Evolutionary conservation across 2,113 vertebrate genomes (phyloP).

Genomic region (Ophthalmolycus amberensis): DNA sequence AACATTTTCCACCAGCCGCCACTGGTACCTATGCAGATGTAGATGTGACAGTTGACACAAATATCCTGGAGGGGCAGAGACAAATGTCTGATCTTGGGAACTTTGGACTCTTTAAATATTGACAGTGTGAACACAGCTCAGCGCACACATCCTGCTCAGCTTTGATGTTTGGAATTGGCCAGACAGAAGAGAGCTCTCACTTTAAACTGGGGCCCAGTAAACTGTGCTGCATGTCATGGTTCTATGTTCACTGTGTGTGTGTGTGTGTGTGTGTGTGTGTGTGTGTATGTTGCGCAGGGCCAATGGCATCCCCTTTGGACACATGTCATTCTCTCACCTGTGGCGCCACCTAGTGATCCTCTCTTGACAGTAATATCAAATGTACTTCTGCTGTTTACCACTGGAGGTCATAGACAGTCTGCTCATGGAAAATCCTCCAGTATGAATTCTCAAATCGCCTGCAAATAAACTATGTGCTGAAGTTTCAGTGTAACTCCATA

Average conservation of each 20-base stretch:
- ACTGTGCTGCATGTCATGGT: not conserved
- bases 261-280: not conserved
- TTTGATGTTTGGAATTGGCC: constrained; percentile 19
- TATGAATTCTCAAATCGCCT: not conserved
- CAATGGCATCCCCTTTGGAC: constrained; percentile 3
- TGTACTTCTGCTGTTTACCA: constrained; percentile 47
- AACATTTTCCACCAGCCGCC: too few species aligned
- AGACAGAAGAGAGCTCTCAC: not conserved
- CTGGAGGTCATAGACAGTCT: constrained; percentile 50
- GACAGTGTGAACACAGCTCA: constrained; percentile 44
- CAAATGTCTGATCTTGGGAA: constrained; percentile 35
- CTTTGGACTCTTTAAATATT: constrained; percentile 54
- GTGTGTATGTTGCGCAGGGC: not conserved
- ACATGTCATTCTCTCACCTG: constrained; percentile 14
- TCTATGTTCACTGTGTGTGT: not conserved
- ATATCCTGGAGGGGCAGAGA: constrained; percentile 7
- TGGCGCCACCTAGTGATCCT: constrained; percentile 60
- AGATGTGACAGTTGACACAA: constrained; percentile 3
- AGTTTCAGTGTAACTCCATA: not conserved
- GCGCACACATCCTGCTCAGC: not conserved
- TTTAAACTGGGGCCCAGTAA: constrained; percentile 4
- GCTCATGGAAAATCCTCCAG: not conserved
- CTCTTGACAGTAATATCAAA: not conserved
- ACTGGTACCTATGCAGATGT: not conserved
- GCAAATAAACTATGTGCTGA: not conserved